Conservation (phyloP, 2,113 vertebrate genomes). For the Strix aluco region DNA sequence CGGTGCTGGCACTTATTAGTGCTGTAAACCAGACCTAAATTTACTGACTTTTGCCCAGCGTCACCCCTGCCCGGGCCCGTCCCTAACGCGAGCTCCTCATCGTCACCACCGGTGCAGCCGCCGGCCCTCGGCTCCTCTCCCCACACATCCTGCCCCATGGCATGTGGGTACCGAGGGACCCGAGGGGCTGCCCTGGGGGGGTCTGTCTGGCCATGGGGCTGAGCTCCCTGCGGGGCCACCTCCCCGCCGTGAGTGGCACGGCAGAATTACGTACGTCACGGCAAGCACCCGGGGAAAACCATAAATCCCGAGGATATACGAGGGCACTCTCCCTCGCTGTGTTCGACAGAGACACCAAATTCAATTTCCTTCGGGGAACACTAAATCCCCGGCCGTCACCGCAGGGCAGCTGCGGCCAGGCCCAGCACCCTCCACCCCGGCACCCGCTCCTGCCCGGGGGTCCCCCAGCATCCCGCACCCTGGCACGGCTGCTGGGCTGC, state of each 20-base stretch:
- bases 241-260: fast-evolving
- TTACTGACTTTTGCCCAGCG: background rate
- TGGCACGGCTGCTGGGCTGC: fast-evolving
- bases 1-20: background rate
- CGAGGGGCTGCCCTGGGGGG: fast-evolving
- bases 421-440: fast-evolving
- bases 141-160: fast-evolving
- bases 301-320: slow-evolving; percentile 72
- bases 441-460: fast-evolving
- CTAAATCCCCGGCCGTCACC: slow-evolving; percentile 57
- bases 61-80: background rate
- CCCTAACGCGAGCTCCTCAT: fast-evolving
- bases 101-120: fast-evolving
- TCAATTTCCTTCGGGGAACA: slow-evolving; percentile 72
- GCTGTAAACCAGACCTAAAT: background rate
- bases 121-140: background rate
- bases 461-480: fast-evolving
- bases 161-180: fast-evolving
- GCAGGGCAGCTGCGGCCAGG: fast-evolving
- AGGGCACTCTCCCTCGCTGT: slow-evolving; percentile 30
- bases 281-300: background rate
- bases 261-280: background rate
- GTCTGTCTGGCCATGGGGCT: fast-evolving
- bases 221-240: fast-evolving
- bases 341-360: slow-evolving; percentile 75